Base-by-base conservation (phyloP, 2,113 vertebrate species). In the Calonectris borealis region DNA sequence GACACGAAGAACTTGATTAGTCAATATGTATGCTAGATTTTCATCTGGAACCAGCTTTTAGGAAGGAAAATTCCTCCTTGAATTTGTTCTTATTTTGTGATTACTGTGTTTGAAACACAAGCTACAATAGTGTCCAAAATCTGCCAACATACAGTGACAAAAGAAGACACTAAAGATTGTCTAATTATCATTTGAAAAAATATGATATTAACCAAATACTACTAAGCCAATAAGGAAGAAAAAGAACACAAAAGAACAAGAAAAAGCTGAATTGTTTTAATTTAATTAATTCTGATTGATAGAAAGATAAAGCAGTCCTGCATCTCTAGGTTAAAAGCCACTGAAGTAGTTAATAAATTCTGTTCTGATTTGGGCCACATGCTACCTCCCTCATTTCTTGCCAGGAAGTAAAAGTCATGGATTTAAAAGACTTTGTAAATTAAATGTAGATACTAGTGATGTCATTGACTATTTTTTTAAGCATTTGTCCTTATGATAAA, bases 11-110 rank as follows among this genome's bases (percentile, higher is more conserved):
- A 89, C 70, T 83, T 91, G 68, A 92, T 95, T 92, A 88, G 65
- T 95, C 29, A 14, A 90, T 72, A 70, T 14, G 29, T 42, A 8
- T 69, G 64, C 49, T 86, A 95, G 44, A 95, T 95, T 97, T 97
- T 96, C 79, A 95, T 62, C 64, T 79, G 83, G 72, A 78, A 94
- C 42, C 51, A 81, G 78, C 70, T 82, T 46, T 88, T 21, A 76
- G 54, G 65, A 97, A 95, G 34, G 65, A 68, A 91, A 94, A 88
- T 48, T 83, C 26, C 18, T 90, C 69, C 86, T 86, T 88, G 75
- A 95, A 87, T 92, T 95, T 96, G 52, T 94, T 96, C 54, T 80
- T 86, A 22, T 64, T 91, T 94, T 96, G 72, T 42, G 52, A 93
- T 73, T 84, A 64, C 51, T 91, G 55, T 92, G 57, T 92, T 87